A percentile compares a stretch with the other conserved stretches of the same genome.
Conservation (phyloP, 2,113 vertebrate species). For the Cryptomyrus ogoouensis region DNA sequence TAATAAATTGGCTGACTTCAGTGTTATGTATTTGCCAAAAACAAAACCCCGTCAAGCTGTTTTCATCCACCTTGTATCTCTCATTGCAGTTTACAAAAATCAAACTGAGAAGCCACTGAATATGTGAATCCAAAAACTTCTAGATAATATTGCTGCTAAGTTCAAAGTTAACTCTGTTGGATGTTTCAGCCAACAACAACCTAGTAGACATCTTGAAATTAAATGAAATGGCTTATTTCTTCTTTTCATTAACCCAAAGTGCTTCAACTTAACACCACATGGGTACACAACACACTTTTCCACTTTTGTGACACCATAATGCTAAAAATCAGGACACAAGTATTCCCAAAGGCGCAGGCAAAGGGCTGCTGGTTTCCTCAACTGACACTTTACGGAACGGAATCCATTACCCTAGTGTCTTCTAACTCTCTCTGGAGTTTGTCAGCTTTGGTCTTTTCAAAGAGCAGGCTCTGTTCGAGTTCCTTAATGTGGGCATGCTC, state of each 20-base stretch:
- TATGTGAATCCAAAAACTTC: not conserved
- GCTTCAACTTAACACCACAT: not conserved
- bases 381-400: conserved; percentile 62
- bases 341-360: not conserved
- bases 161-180: not conserved
- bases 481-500: conserved; percentile 99
- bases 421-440: conserved; percentile 99
- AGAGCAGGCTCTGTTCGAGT: conserved; percentile 99
- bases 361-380: conserved; percentile 17
- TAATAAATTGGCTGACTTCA: not conserved
- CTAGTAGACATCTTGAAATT: not conserved
- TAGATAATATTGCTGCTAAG: not conserved
- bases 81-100: not conserved
- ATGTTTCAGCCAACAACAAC: not conserved
- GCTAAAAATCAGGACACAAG: not conserved
- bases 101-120: not conserved
- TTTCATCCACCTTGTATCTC: not conserved
- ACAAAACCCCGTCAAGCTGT: no score
- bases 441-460: conserved; percentile 99
- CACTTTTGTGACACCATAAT: not conserved
- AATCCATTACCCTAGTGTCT: conserved; percentile 99
- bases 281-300: not conserved
- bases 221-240: not conserved
- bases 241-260: not conserved
- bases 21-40: not conserved